These are phyloP conservation scores for Tachypleus tridentatus DNA, from an alignment of 1,140 invertebrate species.

Conservation along the genomic window DNA sequence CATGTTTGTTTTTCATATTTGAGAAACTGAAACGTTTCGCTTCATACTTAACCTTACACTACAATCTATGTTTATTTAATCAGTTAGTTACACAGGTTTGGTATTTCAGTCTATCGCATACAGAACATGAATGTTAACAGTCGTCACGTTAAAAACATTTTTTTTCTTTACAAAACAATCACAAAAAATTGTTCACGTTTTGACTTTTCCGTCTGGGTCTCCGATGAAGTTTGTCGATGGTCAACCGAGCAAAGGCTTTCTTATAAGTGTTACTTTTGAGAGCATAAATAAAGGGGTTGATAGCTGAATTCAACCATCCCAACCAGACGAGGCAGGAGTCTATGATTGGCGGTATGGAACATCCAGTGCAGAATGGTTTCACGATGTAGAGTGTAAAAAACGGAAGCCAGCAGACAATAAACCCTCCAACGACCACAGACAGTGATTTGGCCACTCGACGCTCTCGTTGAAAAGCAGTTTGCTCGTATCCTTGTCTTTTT, in stretches of 20 bases:
- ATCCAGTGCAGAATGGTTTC: conserved; percentile 63
- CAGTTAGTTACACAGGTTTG: no score
- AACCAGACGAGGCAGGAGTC: conserved; percentile 47
- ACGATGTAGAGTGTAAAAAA: conserved; percentile 78
- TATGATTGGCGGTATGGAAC: conserved; percentile 38
- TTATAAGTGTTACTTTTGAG: conserved; percentile 75
- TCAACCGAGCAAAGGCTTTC: conserved; percentile 47
- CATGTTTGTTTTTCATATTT: no score
- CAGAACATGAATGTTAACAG: no score
- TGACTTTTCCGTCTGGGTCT: no score
- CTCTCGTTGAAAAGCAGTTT: conserved; percentile 42
- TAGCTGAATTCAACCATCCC: conserved; percentile 81
- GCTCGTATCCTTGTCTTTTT: conserved; percentile 14
- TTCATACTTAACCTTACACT: no score
- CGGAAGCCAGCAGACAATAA: conserved; percentile 78
- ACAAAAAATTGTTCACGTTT: no score
- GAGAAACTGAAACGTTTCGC: no score
- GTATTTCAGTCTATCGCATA: no score
- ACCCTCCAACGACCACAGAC: conserved; percentile 80
- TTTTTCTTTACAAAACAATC: no score
- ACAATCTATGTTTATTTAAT: no score
- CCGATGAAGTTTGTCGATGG: conserved; percentile 12
- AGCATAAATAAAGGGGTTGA: conserved; percentile 77
- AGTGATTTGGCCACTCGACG: conserved; percentile 80
- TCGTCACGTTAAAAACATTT: no score